A percentile compares a stretch with the other conserved stretches of the same genome.
These are phyloP conservation scores for Anoplopoma fimbria DNA, from an alignment of 2,113 vertebrate species.

Conservation along the genomic window DNA sequence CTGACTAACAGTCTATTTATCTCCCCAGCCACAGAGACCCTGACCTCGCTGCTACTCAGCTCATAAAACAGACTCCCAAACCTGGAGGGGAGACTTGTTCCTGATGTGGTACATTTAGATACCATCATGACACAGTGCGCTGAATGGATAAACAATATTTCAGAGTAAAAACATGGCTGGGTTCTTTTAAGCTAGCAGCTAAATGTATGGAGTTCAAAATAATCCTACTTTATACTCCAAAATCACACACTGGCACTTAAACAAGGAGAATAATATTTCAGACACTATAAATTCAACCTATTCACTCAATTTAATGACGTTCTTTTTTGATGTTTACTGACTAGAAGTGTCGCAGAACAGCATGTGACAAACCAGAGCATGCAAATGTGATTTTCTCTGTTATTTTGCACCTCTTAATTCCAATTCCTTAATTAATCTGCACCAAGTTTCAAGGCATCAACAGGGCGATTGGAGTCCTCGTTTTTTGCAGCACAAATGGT, in stretches of 20 bases:
- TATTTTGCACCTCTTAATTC: neutral
- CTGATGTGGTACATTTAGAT: constrained; percentile 45
- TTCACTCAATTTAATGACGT: neutral
- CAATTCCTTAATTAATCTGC: neutral
- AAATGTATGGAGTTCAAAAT: neutral
- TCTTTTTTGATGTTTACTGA: neutral
- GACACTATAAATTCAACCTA: neutral
- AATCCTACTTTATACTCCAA: neutral
- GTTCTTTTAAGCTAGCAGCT: neutral
- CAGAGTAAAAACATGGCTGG: constrained; percentile 5
- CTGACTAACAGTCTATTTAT: constrained; percentile 63
- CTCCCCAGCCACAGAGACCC: constrained; percentile 41
- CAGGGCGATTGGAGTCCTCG: neutral
- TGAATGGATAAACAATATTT: constrained; percentile 18
- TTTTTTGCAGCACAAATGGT: neutral
- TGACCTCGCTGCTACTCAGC: constrained; percentile 49
- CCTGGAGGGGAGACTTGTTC: constrained; percentile 33
- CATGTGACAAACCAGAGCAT: neutral
- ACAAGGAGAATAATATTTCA: neutral
- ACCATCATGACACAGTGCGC: constrained; percentile 15
- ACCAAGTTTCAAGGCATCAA: neutral
- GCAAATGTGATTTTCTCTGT: neutral
- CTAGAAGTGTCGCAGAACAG: neutral
- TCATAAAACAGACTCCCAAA: constrained; percentile 60
- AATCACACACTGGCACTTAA: constrained; percentile 4